phyloP scores from a whole-genome alignment of 92 coral and sea anemone genomes.

The Palythoa grandiflora region DNA sequence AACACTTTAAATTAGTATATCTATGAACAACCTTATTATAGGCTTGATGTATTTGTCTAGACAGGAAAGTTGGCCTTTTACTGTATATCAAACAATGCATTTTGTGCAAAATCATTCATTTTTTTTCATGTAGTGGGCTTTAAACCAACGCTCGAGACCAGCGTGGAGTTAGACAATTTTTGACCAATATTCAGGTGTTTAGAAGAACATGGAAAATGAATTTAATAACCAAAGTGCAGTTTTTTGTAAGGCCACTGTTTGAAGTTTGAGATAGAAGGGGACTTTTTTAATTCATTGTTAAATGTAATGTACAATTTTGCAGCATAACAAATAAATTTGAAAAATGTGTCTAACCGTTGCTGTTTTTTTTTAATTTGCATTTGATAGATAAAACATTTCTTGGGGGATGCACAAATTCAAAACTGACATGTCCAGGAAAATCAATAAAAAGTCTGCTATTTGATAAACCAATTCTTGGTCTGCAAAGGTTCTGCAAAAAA shows the following conservation, averaged over 20 bases:
- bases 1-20: too few species aligned
- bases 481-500: too few species aligned
- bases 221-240: background rate
- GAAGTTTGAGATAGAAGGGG: too few species aligned
- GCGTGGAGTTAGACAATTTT: background rate
- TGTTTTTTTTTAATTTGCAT: background rate
- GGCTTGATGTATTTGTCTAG: background rate
- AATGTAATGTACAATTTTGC: constrained; percentile 5
- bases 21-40: too few species aligned
- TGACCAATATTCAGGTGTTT: background rate
- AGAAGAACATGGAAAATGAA: background rate
- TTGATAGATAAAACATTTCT: too few species aligned
- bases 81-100: background rate
- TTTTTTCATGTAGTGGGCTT: too few species aligned
- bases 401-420: too few species aligned
- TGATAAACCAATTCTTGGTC: too few species aligned
- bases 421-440: too few species aligned
- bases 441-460: too few species aligned
- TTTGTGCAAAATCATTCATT: too few species aligned
- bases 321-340: background rate
- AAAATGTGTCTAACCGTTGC: background rate
- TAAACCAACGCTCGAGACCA: background rate
- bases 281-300: background rate
- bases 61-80: background rate
- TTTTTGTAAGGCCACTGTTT: background rate